Base-by-base conservation (phyloP, 2,888 invertebrate genomes). In the Lasioglossum marginatum region DNA sequence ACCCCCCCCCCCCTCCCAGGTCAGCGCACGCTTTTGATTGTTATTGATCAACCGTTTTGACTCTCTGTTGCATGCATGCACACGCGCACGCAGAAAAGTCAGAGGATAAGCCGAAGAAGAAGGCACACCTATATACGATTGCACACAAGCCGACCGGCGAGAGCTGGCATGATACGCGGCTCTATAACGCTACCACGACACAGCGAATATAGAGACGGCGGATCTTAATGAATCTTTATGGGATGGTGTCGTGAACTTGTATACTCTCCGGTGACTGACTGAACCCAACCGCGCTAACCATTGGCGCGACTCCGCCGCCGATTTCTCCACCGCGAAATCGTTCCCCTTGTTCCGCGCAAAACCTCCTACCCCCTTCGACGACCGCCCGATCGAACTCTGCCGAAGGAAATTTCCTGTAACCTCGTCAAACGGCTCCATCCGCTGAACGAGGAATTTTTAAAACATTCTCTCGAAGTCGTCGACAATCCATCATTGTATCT, bases 201-300 rank as follows among this genome's bases (percentile, higher is more conserved):
- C 86, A 88, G 91, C 92, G 92, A 93, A 93, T 93, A 94, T 93
- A 94, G 90, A 87, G 94, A 94, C 93, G 94, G 91, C 92, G 91
- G 92, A 92, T 91, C 94, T 94, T 95, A 95, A 95, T 95, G 95
- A 95, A 95, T 95, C 95, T 95, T 95, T 94, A 95, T 95, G 94
- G 94, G 94, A 93, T 93, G 93, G 94, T 95, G 95, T 94, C 94
- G 94, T 94, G 95, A 95, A 95, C 94, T 95, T 95, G 94, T 94
- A 94, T 94, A 95, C 94, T 94, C 94, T 94, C 92, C 93, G 93
- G 93, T 94, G 94, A 95, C 94, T 94, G 94, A 95, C 94, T 94
- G 93, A 94, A 94, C 93, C 92, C 92, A 91, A 90, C 90, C 92
- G 89, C 87, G 87, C 85, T 85, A 91, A 85, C 91, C 94, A 94